These are phyloP conservation scores for Marisa cornuarietis DNA, from an alignment of 1,140 invertebrate species.

Conservation along the genomic window DNA sequence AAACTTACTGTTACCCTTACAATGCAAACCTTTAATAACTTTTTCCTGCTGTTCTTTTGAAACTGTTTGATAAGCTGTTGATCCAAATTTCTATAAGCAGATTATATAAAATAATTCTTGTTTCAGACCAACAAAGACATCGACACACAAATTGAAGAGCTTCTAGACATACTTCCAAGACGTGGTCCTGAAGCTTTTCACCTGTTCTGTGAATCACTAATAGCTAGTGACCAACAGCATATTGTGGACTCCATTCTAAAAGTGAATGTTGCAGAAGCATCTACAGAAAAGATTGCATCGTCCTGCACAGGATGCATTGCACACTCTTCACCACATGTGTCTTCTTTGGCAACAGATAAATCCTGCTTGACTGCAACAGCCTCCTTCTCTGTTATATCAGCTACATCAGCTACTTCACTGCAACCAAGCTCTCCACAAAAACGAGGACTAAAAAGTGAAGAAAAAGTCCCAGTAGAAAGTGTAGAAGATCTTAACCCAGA, in stretches of 20 bases:
- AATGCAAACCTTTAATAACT: too few species aligned
- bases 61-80: too few species aligned
- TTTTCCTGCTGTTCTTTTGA: too few species aligned
- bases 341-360: not conserved
- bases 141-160: constrained; percentile 43
- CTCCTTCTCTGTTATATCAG: not conserved
- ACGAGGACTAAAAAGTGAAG: constrained; percentile 6
- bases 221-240: constrained; percentile 49
- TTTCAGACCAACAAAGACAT: too few species aligned
- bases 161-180: constrained; percentile 45
- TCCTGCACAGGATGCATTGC: not conserved
- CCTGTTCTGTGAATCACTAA: constrained; percentile 52
- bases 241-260: constrained; percentile 46
- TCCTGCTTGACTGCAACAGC: not conserved
- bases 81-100: too few species aligned
- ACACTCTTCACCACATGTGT: not conserved
- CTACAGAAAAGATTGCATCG: not conserved
- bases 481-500: not conserved
- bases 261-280: not conserved
- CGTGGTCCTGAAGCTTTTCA: constrained; percentile 50
- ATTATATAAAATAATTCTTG: too few species aligned
- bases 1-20: too few species aligned
- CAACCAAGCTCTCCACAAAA: constrained; percentile 4
- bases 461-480: not conserved
- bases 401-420: not conserved